phyloP scores from a whole-genome alignment of 2,113 vertebrate species.

The Synodontis membranacea region DNA sequence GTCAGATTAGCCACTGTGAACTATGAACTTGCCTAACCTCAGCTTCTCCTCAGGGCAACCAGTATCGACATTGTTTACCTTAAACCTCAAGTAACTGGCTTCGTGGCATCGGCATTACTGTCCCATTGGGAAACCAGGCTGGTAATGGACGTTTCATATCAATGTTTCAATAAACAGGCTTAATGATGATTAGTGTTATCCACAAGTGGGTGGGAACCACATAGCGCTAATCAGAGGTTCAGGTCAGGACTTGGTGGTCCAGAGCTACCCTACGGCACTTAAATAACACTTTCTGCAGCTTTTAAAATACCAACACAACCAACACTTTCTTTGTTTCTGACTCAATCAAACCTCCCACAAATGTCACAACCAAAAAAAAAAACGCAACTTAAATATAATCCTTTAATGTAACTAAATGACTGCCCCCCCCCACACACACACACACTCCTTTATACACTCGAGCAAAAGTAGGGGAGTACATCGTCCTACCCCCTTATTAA shows the following conservation, averaged over 20 bases:
- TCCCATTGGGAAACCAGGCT: background rate
- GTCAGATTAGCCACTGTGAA: background rate
- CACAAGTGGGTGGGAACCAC: conserved; percentile 48
- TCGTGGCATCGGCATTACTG: background rate
- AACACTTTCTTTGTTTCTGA: background rate
- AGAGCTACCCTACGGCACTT: background rate
- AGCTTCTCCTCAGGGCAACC: background rate
- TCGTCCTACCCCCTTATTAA: conserved; percentile 26
- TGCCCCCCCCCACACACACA: conserved; percentile 34
- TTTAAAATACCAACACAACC: conserved; percentile 5
- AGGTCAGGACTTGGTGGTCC: conserved; percentile 41
- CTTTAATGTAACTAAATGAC: conserved; percentile 49
- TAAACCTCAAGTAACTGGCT: background rate
- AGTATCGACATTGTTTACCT: conserved; percentile 24
- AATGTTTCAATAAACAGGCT: conserved; percentile 59
- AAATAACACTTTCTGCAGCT: conserved; percentile 24
- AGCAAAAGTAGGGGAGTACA: conserved; percentile 1
- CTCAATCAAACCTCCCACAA: conserved; percentile 27
- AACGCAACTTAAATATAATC: conserved; percentile 42
- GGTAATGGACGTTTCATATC: background rate
- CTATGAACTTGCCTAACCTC: conserved; percentile 1
- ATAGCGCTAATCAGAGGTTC: conserved; percentile 50
- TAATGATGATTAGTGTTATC: conserved; percentile 57
- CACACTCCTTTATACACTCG: conserved; percentile 29
- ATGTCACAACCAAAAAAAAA: background rate